Base-by-base conservation (phyloP, 2,888 invertebrate genomes). In the Phaonia tiefii region DNA sequence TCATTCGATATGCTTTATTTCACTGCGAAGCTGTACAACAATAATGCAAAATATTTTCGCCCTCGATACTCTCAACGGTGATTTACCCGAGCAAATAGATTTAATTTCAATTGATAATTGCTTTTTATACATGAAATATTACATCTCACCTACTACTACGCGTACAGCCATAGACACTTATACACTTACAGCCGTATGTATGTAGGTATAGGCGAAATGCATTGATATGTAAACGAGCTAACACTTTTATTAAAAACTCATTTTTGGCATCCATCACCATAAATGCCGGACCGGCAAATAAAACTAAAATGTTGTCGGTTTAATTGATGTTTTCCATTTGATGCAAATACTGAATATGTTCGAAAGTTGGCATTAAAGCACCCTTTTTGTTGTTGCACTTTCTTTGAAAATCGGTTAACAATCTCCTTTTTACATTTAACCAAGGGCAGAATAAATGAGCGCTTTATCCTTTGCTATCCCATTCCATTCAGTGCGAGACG, bases 231-330 rank as follows among this genome's bases (percentile, higher is more conserved):
- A 20, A 51, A 51, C 11, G 60, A 39, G 60, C 39, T 60, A 60
- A 60, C 60, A 31, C 39, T 60, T 60, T 60, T 60, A 60, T 39
- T 60, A 60, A 60, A 60, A 60, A 31, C 1, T 10, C 39, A 31
- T 60, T 31, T 31, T 20, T 60, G 58, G 60, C 60, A 60, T 60
- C 60, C 60, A 60, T 60, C 60, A 60, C 39, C 60, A 60, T 60
- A 60, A 60, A 39, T 60, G 15, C 17, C 60, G 37, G 60, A 20
- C 37, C 60, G 39, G 60, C 60, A 60, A 60, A 60, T 60, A 60
- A 60, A 60, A 60, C 60, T 60, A 60, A 60, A 60, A 39, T 60
- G 60, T 60, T 60, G 60, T 60, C 60, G 60, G 60, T 60, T 60
- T 60, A 60, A 60, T 60, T 60, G 60, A 60, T 60, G 60, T 60